These are phyloP conservation scores for Parnassius orleans DNA, from an alignment of 2,888 invertebrate species.

Conservation along the genomic window DNA sequence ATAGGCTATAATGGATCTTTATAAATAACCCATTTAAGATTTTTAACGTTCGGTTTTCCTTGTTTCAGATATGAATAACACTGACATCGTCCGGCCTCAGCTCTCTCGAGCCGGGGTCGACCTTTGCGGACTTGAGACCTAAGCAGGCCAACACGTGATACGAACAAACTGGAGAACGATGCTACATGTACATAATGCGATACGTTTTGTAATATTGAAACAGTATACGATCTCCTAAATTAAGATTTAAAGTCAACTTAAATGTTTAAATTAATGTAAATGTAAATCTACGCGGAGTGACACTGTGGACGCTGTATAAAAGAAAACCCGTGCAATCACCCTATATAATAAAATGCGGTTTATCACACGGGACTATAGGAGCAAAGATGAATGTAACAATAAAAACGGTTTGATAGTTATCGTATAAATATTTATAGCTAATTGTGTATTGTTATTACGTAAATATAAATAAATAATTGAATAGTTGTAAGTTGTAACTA, in stretches of 20 bases:
- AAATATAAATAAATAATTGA: constrained; percentile 80
- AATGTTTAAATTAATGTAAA: constrained; percentile 73
- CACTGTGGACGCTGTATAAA: constrained; percentile 62
- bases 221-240: constrained; percentile 82
- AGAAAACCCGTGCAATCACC: constrained; percentile 64
- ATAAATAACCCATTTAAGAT: not conserved
- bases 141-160: constrained; percentile 46
- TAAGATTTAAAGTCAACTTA: constrained; percentile 80
- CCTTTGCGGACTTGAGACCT: constrained; percentile 8
- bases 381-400: constrained; percentile 72
- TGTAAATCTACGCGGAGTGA: constrained; percentile 62
- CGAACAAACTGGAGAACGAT: constrained; percentile 72
- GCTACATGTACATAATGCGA: constrained; percentile 77
- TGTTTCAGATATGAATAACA: constrained; percentile 71
- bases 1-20: too few species aligned
- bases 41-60: constrained; percentile 21
- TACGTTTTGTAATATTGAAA: constrained; percentile 81
- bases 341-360: constrained; percentile 48
- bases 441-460: constrained; percentile 81
- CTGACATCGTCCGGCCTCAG: constrained; percentile 56
- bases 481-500: constrained; percentile 79
- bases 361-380: constrained; percentile 63
- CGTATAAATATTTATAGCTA: constrained; percentile 81
- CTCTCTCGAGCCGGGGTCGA: constrained; percentile 11
- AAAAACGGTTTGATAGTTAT: constrained; percentile 77